Conservation (phyloP, 2,888 invertebrate species). For the Nineta flava region DNA sequence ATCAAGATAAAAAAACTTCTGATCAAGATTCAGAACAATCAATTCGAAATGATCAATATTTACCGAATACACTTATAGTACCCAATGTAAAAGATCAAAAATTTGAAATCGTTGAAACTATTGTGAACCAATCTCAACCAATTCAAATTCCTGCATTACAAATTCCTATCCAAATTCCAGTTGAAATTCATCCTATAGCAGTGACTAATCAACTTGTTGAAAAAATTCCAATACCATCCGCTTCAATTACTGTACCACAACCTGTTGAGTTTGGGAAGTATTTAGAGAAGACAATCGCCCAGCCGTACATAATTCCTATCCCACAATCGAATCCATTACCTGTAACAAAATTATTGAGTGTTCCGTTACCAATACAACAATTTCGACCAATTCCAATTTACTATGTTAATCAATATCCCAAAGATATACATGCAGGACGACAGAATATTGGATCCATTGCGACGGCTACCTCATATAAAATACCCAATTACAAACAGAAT, state of each 20-base stretch:
- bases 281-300: conserved; percentile 31
- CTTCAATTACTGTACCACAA: too few relatives aligned
- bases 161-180: conserved; percentile 26
- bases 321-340: conserved; percentile 19
- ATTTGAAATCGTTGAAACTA: conserved; percentile 35
- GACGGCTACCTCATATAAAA: too few relatives aligned
- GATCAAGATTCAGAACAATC: conserved; percentile 15
- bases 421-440: background rate
- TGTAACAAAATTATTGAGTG: conserved; percentile 5
- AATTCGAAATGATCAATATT: conserved; percentile 13
- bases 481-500: background rate
- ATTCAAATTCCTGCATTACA: conserved; percentile 29
- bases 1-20: conserved; percentile 12
- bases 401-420: background rate
- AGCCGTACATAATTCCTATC: conserved; percentile 16
- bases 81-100: conserved; percentile 30
- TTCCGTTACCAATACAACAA: conserved; percentile 15
- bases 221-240: too few relatives aligned
- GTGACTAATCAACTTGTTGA: too few relatives aligned
- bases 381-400: conserved; percentile 13
- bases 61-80: conserved; percentile 15
- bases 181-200: conserved; percentile 11
- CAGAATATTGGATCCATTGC: too few relatives aligned
- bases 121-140: conserved; percentile 36
- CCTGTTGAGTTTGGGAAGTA: conserved; percentile 25